Evolutionary conservation across 2,888 invertebrate genomes (phyloP).

Genomic region (Tiliacea citrago): DNA sequence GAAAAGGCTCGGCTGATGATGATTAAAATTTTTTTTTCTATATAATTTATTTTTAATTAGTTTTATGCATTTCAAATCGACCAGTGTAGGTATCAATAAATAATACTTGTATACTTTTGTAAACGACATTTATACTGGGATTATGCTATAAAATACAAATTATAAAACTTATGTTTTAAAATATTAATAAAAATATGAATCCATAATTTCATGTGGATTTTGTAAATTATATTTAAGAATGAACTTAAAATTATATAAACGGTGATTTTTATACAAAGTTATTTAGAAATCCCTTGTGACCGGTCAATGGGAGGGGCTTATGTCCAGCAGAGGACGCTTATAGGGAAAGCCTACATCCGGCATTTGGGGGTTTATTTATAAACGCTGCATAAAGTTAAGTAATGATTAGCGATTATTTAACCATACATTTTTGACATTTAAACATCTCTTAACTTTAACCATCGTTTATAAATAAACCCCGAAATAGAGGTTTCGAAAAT

Average conservation of each 20-base stretch:
- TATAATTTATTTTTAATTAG: background rate
- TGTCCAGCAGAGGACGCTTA: too few species aligned
- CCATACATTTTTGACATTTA: too few species aligned
- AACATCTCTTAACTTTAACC: too few species aligned
- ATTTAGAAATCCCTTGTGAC: background rate
- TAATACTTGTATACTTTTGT: background rate
- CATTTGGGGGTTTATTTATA: too few species aligned
- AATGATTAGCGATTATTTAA: too few species aligned
- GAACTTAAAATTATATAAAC: conserved; percentile 15
- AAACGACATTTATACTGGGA: conserved; percentile 2
- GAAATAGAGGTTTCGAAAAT: background rate
- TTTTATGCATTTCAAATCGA: background rate
- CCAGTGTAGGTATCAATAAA: background rate
- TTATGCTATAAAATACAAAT: conserved; percentile 19
- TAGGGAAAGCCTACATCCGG: background rate
- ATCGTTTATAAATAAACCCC: too few species aligned
- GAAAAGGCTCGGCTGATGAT: background rate
- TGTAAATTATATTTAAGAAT: conserved; percentile 20
- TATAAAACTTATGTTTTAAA: conserved; percentile 31
- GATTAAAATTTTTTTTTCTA: too few species aligned
- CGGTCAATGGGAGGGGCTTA: background rate
- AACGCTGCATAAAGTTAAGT: too few species aligned
- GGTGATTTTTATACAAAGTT: background rate
- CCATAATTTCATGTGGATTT: conserved; percentile 12
- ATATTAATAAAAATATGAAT: conserved; percentile 30